Base-by-base conservation (phyloP, 1,140 invertebrate genomes). In the Mamestra configurata region DNA sequence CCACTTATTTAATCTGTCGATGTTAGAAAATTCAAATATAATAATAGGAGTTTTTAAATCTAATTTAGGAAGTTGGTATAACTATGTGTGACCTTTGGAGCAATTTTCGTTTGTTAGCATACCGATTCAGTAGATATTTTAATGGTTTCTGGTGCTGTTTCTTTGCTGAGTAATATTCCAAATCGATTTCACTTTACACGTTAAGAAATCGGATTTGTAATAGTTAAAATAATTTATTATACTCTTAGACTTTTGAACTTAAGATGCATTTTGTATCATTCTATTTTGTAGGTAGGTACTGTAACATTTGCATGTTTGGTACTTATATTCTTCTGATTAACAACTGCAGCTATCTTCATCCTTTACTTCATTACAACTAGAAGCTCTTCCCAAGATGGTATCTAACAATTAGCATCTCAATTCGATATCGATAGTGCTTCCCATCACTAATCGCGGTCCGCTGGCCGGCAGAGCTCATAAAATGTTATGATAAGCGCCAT, bases 401-500 rank as follows among this genome's bases (percentile, higher is more conserved):
- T 53, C 22, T 70, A 27, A 27, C 5, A 46, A 49, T 55, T 11
- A 3, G 43, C 4, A 70, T 57, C 18, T 40, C 31, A 37, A 79
- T 79, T 61, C 80, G 79, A 86, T 84, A 81, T 79, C 75, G 82
- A 85, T 79, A 79, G 53, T 43, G 27, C 6, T 35, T 3, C 46
- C 27, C 89, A 82, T 82, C 88, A 84, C 88, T 89, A 84, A 59
- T 35, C 18, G 27, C 40, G 22, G 51, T 46, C 59, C 78, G 66
- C 81, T 78, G 70, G 51, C 82, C 77, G 78, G 81, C 84, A 81
- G 40, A 76, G 77, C 80, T 91, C 90, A 81, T 92, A 92, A 93
- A 92, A 92, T 82, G 81, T 90, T 89, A 88, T 86, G 92, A 90
- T 90, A 92, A 90, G 85, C 80, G 79, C 86, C 89, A 93, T 94